phyloP scores from a whole-genome alignment of 1,140 invertebrate genomes.

The Cydia strobilella region DNA sequence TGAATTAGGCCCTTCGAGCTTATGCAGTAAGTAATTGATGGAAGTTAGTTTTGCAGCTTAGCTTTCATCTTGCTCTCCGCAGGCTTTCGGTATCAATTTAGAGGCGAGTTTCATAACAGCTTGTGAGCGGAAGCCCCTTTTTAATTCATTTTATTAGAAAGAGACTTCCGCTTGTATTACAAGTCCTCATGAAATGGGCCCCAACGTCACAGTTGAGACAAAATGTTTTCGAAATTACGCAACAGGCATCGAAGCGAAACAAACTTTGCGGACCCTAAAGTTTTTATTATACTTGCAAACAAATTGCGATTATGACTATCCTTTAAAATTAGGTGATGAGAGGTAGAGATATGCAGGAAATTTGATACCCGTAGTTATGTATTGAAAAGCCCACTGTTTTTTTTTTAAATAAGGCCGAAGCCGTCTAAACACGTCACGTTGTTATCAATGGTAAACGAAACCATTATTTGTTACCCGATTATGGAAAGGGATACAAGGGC shows the following conservation, averaged over 20 bases:
- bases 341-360: not conserved
- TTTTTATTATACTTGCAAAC: slow-evolving; percentile 15
- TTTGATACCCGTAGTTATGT: not conserved
- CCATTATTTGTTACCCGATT: too few relatives aligned
- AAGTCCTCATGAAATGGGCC: not conserved
- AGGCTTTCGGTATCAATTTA: too few relatives aligned
- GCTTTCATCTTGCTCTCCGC: too few relatives aligned
- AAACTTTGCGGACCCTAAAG: slow-evolving; percentile 4
- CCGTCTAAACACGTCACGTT: not conserved
- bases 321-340: not conserved
- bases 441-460: not conserved
- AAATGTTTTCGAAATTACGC: not conserved
- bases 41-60: too few relatives aligned
- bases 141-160: too few relatives aligned
- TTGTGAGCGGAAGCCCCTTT: too few relatives aligned
- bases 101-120: too few relatives aligned
- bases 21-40: too few relatives aligned
- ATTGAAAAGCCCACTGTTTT: not conserved
- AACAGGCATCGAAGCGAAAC: slow-evolving; percentile 16
- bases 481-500: too few relatives aligned
- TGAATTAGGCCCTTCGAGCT: too few relatives aligned
- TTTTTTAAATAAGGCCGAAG: not conserved
- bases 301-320: slow-evolving; percentile 14
- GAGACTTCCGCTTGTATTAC: not conserved
- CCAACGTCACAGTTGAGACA: not conserved